Evolutionary conservation across 2,113 vertebrate species (phyloP).

Genomic region (Spea bombifrons): DNA sequence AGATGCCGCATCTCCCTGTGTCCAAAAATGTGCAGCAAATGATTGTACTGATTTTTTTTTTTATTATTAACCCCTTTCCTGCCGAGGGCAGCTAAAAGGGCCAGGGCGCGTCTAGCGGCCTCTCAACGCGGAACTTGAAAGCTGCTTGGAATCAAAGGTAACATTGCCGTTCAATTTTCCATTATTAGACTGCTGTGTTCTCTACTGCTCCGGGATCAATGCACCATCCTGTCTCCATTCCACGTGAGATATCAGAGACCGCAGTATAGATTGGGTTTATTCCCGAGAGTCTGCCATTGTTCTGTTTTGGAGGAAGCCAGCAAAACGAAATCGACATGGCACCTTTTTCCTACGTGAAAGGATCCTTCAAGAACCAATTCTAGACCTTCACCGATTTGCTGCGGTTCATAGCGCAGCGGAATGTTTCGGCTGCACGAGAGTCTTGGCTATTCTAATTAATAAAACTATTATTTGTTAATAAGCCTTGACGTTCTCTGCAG

Average conservation of each 20-base stretch:
- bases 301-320: conserved; percentile 26
- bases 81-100: not conserved
- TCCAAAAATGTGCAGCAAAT: not conserved
- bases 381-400: not conserved
- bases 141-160: conserved; percentile 23
- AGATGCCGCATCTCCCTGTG: not conserved
- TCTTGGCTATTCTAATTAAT: no score
- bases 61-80: conserved; percentile 3
- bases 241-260: conserved; percentile 21
- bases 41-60: not conserved
- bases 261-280: conserved; percentile 32
- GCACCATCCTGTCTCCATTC: conserved; percentile 27
- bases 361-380: not conserved
- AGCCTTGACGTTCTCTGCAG: no score
- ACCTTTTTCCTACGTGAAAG: conserved; percentile 5
- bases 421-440: not conserved
- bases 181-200: conserved; percentile 34
- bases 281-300: conserved; percentile 28
- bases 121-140: conserved; percentile 6
- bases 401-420: not conserved
- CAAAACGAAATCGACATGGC: conserved; percentile 13
- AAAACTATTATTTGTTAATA: no score
- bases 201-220: conserved; percentile 29
- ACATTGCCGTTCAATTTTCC: conserved; percentile 27
- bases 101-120: not conserved